Base-by-base conservation (phyloP, 1,140 invertebrate species). In the Brachionus plicatilis region DNA sequence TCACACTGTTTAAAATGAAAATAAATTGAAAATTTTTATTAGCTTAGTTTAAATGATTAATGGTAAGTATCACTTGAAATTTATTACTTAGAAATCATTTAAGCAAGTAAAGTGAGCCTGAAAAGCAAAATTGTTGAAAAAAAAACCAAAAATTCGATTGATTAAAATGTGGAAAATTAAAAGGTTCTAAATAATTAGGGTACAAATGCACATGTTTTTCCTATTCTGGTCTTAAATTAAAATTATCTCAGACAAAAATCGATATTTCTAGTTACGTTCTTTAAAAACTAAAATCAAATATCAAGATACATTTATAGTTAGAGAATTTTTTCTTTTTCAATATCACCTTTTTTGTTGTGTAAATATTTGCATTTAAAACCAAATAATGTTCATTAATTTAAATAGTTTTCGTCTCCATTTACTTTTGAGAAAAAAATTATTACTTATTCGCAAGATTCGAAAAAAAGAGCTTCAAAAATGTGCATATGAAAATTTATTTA, bases 221-320 rank as follows among this genome's bases (percentile, higher is more conserved):
- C 24, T 68, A 17, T 68, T 68, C 29, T 68, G 33, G 33, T 33
- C 33, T 68, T 68, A 41, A 68, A 68, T 68, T 68, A 68, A 68
- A 68, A 68, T 68, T 68, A 68, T 68, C 66, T 68, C 27, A 68
- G 33, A 20, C 11, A 68, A 68, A 68, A 68, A 68, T 68, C 66
- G 66, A 68, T 68, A 68, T 33, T 68, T 68, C 33, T 68, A 3
- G 27, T 68, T 68, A 33, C 33, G 66, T 68, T 68, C 33, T 27
- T 41, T 68, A 8, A 33, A 24, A 41, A 68, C 27, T 14, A 68
- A 68, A 68, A 68, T 68, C 66, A 68, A 68, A 68, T 68, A 68
- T 68, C 33, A 68, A 68, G 66, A 68, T 68, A 33, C 29, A 68
- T 68, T 68, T 37, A n/a, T 68, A 68, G 27, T 65, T 65, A 33